Base-by-base conservation (phyloP, 2,797 vertebrate genomes). In the Rhinophrynus dorsalis region DNA sequence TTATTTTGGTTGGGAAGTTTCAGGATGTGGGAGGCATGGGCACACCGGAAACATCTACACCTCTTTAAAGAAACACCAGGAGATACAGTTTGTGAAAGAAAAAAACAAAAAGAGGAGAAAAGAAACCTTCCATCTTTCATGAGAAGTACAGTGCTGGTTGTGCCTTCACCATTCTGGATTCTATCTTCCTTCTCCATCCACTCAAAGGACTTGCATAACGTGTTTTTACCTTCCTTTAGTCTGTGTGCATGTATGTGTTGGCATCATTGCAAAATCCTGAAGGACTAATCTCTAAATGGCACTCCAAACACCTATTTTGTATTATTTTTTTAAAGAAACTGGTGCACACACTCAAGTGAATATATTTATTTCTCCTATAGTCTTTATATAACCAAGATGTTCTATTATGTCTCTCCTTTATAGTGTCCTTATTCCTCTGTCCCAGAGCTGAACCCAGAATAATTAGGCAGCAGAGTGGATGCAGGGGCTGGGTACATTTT, bases 1-100 rank as follows among this genome's bases (percentile, higher is more conserved):
- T 38, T 60, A 24, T 65, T 72, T 72, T 64, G 55, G 33, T 64
- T 57, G 37, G 3, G 29, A 26, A 57, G 18, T 65, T 58, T 17
- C 54, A 65, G 35, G 37, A 18, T 44, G 29, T 57, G 61, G 48
- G 26, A 50, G 52, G 29, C 18, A 44, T 32, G n/a, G 54, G 54
- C 45, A 40, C 5, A 27, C 15, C 58, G 35, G 47, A 56, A 56
- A 11, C 47, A 29, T 52, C 8, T 2, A 18, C 11, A 32, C 13
- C 17, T 56, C 27, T 18, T 15, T 18, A 40, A 38, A 63, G 11
- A 8, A 38, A 63, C 48, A 32, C 17, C 24, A 57, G 44, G 32
- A 58, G 29, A 9, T 32, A 27, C 38, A 23, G 27, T 51, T 37
- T 11, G 20, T 13, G 20, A 42, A 15, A 20, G 10, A 40, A 51